A percentile compares a stretch with the other conserved stretches of the same genome.
These are phyloP conservation scores for Cyanoderma ruficeps DNA, from an alignment of 2,113 vertebrate genomes.

Conservation along the genomic window DNA sequence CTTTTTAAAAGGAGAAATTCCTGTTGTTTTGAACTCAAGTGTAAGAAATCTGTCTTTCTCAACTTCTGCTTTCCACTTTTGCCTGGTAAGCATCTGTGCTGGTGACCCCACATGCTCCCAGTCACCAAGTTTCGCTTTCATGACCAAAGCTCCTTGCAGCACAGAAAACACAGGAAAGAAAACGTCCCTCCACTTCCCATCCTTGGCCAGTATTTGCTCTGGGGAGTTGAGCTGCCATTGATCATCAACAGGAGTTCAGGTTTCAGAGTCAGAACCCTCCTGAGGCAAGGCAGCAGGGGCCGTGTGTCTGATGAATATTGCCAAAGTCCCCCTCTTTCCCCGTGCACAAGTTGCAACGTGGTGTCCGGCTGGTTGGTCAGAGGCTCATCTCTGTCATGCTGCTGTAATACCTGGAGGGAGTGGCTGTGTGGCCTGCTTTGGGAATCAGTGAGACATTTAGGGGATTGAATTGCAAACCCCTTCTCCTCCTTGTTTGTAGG, in stretches of 20 bases:
- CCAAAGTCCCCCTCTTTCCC: neutral
- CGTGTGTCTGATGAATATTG: neutral
- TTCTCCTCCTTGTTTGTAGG: neutral
- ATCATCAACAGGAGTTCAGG: neutral
- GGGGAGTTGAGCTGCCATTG: neutral
- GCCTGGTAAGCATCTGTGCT: fast-evolving
- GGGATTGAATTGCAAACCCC: neutral
- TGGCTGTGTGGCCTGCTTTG: fast-evolving
- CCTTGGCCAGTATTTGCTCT: neutral
- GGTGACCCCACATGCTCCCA: neutral
- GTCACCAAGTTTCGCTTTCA: neutral
- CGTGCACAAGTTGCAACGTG: fast-evolving
- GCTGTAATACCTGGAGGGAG: neutral
- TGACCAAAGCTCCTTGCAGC: neutral
- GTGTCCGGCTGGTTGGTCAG: neutral
- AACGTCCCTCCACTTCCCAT: neutral
- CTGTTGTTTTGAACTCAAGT: neutral
- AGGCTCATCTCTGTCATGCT: fast-evolving
- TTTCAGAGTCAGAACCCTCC: neutral
- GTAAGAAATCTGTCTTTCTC: neutral
- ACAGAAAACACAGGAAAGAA: neutral
- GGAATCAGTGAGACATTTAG: neutral
- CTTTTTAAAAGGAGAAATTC: neutral
- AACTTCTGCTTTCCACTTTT: neutral
- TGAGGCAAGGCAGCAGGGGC: neutral